phyloP scores from a whole-genome alignment of 1,140 invertebrate genomes.

The Zaprionus inermis region DNA sequence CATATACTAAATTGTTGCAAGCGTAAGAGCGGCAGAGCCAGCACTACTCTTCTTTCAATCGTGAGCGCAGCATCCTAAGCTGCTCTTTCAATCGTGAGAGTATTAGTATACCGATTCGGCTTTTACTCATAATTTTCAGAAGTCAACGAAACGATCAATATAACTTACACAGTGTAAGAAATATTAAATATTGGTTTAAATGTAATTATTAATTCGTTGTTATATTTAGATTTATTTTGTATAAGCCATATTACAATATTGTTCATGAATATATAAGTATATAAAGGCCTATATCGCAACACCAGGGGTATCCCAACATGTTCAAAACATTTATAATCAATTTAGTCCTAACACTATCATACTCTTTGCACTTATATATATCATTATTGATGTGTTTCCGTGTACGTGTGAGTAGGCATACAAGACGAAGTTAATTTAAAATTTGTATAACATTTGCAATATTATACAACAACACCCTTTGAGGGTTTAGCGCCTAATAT shows the following conservation, averaged over 20 bases:
- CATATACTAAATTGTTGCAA: too few relatives aligned
- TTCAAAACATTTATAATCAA: conserved; percentile 67
- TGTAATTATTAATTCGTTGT: conserved; percentile 45
- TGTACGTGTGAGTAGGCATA: conserved; percentile 22
- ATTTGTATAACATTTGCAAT: conserved; percentile 23
- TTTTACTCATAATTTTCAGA: too few relatives aligned
- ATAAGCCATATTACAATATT: conserved; percentile 66
- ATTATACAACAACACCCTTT: conserved; percentile 78
- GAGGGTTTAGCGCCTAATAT: conserved; percentile 85
- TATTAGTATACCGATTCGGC: too few relatives aligned
- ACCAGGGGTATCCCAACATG: conserved; percentile 66
- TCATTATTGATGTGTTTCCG: conserved; percentile 37
- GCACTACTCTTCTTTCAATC: too few relatives aligned
- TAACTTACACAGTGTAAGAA: too few relatives aligned
- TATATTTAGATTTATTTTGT: conserved; percentile 67
- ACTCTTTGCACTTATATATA: conserved; percentile 60
- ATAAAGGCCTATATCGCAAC: conserved; percentile 62
- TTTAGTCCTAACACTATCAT: conserved; percentile 59
- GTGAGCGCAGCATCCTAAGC: too few relatives aligned
- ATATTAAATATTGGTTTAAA: not conserved
- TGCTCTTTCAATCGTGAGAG: too few relatives aligned
- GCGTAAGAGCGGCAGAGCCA: too few relatives aligned
- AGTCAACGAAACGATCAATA: too few relatives aligned
- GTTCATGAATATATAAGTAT: conserved; percentile 60
- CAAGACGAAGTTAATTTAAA: conserved; percentile 46